A percentile compares a stretch with the other conserved stretches of the same genome.
Conservation (phyloP, 2,888 invertebrate genomes). For the Chaetoderma sp. region DNA sequence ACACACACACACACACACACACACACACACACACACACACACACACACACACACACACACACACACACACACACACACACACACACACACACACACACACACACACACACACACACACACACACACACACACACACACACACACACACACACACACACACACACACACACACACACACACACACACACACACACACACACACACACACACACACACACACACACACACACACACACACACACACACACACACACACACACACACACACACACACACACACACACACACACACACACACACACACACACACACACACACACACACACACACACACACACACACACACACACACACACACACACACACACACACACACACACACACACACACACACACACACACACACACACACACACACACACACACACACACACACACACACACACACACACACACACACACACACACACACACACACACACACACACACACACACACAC, state of each 20-base stretch:
- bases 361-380: neutral
- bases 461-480: neutral
- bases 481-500: neutral
- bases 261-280: neutral
- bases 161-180: neutral
- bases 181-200: neutral
- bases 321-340: neutral
- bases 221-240: neutral
- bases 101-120: neutral
- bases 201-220: neutral
- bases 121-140: neutral
- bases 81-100: neutral
- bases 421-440: neutral
- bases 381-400: neutral
- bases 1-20: neutral
- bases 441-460: neutral
- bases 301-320: neutral
- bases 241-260: neutral
- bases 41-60: neutral
- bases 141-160: neutral
- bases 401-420: neutral
- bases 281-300: neutral
- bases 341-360: neutral
- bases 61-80: neutral
- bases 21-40: neutral